A percentile compares a stretch with the other conserved stretches of the same genome.
These are phyloP conservation scores for Amblyornis subalaris DNA, from an alignment of 2,113 vertebrate genomes.

Conservation along the genomic window DNA sequence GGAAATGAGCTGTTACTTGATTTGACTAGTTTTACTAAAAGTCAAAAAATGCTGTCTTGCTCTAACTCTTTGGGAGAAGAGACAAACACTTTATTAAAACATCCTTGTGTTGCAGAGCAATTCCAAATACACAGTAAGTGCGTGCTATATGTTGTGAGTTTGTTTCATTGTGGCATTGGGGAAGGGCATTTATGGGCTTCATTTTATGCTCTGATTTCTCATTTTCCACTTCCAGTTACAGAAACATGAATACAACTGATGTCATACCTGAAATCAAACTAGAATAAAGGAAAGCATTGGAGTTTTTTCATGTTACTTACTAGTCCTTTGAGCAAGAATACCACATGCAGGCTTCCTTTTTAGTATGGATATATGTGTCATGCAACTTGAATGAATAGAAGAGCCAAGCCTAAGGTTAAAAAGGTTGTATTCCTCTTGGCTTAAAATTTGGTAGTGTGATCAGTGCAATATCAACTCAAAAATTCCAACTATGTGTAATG, in stretches of 20 bases:
- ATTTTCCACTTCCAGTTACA: background rate
- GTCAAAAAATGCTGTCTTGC: background rate
- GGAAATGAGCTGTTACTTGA: background rate
- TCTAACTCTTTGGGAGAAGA: background rate
- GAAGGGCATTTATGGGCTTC: background rate
- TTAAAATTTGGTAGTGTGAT: background rate
- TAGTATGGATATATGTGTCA: rapidly evolving
- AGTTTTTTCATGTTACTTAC: background rate
- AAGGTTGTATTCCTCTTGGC: background rate
- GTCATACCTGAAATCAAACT: background rate
- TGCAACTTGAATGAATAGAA: background rate
- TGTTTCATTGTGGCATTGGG: background rate
- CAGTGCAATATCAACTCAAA: background rate
- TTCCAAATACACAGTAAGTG: background rate
- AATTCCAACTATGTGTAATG: background rate
- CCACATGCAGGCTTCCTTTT: background rate
- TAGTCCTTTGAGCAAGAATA: background rate
- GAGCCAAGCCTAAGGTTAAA: background rate
- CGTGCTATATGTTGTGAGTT: background rate
- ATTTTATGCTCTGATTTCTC: background rate
- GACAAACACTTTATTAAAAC: background rate
- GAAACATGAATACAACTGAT: background rate
- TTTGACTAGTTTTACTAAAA: background rate
- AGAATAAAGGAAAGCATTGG: background rate
- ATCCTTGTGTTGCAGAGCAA: background rate